Base-by-base conservation (phyloP, 2,113 vertebrate species). In the Melanerpes aurifrons region DNA sequence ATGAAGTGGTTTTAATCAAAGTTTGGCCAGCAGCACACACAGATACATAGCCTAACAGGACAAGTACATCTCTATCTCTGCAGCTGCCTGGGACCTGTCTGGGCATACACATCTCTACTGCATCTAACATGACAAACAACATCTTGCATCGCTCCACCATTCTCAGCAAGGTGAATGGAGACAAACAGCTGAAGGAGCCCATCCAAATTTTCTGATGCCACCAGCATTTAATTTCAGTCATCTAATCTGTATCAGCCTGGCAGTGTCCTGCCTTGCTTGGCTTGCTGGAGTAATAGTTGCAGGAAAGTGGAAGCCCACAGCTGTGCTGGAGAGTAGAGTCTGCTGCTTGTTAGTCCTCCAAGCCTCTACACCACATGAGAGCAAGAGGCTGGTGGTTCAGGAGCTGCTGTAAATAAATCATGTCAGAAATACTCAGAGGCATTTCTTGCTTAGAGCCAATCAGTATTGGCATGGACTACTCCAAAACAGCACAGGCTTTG, bases 191-290 rank as follows among this genome's bases (percentile, higher is more conserved):
- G n/a, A 74, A 91, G 63, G 40, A 22, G 7, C 29, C 61, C 48
- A 73, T 10, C 32, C 37, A 40, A 57, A 62, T 57, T 19, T 57
- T 67, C 68, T 8, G 16, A 31, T 20, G 29, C 40, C 28, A 18
- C 16, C 47, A 32, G 7, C 19, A 3, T 63, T 73, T 69, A 32
- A n/a, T n/a, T 63, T 57, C 31, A 57, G 48, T 50, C 74, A 37
- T 10, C 40, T 15, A 11, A 63, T 3, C 28, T 0, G 0, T 10
- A 45, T 13, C 73, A 28, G 21, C 18, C 15, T 0, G 2, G 26
- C 16, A 15, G 15, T 3, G 17, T 40, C 90, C 68, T 35, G 22
- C 76, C 50, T 53, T 45, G n/a, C 54, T 10, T 19, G 47, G 67
- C 47, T 48, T 19, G 16, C 26, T 10, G 31, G 40, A 79, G 40